Evolutionary conservation across 2,888 invertebrate species (phyloP).

Genomic region (Acanthosepion lycidas): DNA sequence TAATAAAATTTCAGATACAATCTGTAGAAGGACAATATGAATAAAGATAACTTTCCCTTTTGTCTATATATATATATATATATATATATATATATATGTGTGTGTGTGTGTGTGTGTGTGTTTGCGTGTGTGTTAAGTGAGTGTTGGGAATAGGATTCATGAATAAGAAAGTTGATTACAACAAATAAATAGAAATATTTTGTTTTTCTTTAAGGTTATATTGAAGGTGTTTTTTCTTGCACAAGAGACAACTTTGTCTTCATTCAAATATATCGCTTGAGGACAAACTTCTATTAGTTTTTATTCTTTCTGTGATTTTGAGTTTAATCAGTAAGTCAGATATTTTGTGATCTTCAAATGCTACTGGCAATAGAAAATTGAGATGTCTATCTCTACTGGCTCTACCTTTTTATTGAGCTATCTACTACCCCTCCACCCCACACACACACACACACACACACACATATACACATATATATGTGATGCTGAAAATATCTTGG

Average conservation of each 20-base stretch:
- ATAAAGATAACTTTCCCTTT: not conserved
- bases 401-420: not conserved
- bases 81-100: not conserved
- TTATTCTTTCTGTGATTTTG: not conserved
- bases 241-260: not conserved
- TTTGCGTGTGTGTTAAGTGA: not conserved
- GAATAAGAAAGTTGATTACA: not conserved
- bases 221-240: not conserved
- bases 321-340: not conserved
- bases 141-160: not conserved
- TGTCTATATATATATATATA: not conserved
- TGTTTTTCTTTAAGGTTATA: not conserved
- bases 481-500: no score
- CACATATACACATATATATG: no score
- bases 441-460: no score
- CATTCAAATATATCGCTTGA: not conserved
- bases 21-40: no score
- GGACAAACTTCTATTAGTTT: not conserved
- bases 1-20: no score
- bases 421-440: no score
- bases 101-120: not conserved
- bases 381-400: not conserved
- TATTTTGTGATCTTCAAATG: slow-evolving; percentile 9
- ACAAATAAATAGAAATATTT: not conserved
- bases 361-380: not conserved